These are phyloP conservation scores for Parauchenoglanis punctatus DNA, from an alignment of 2,797 vertebrate species.

Conservation along the genomic window DNA sequence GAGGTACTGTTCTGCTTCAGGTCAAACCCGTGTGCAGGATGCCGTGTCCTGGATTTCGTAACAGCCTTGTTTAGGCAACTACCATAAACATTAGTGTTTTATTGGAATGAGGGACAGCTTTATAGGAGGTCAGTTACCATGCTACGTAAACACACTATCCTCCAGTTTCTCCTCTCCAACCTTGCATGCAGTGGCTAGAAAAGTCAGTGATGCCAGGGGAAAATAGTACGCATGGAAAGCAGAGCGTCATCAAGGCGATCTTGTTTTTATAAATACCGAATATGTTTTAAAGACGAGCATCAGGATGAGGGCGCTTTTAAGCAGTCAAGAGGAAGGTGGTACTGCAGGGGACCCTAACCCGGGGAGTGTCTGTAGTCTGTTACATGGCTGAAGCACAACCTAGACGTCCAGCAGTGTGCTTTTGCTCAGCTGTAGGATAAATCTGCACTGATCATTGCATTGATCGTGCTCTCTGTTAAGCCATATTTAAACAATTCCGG, in stretches of 20 bases:
- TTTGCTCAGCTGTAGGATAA: neutral
- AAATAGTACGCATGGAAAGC: neutral
- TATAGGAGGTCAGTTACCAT: conserved; percentile 22
- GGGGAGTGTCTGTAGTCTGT: neutral
- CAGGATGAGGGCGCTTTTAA: neutral
- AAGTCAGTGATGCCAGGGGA: neutral
- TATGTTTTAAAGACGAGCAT: neutral
- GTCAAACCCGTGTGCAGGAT: neutral
- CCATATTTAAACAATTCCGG: too few species aligned
- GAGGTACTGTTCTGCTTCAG: conserved; percentile 60
- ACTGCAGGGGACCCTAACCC: neutral
- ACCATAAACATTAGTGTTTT: conserved; percentile 36
- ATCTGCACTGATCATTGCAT: neutral
- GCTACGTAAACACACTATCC: neutral
- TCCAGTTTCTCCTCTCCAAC: neutral
- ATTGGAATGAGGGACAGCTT: conserved; percentile 5
- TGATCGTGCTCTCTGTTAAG: neutral
- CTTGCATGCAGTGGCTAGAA: neutral
- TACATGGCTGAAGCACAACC: neutral
- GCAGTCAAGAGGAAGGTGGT: neutral
- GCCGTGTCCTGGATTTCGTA: conserved; percentile 35
- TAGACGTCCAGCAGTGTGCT: neutral
- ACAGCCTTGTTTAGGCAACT: conserved; percentile 32
- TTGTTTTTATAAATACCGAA: neutral
- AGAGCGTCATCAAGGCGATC: neutral